Percentiles rank a stretch among this genome's conserved stretches.
Evolutionary conservation across 2,797 vertebrate species (phyloP).

Genomic region (Pangasius krempfi): DNA sequence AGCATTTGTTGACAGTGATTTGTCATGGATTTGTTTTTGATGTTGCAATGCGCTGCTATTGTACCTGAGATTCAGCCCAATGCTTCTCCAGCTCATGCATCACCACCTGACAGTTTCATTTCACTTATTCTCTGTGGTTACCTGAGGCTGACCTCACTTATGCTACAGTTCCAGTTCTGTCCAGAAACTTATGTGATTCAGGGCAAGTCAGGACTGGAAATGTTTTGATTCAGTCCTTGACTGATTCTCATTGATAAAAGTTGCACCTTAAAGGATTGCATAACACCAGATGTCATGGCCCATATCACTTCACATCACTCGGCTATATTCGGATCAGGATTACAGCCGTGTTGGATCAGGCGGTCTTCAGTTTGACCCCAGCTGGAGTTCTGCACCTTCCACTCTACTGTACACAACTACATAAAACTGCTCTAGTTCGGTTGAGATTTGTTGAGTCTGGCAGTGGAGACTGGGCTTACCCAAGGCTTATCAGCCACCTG

Average conservation of each 20-base stretch:
- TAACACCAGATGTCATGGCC: not conserved
- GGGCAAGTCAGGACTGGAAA: conserved; percentile 30
- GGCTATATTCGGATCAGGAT: conserved; percentile 19
- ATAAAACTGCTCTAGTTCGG: conserved; percentile 14
- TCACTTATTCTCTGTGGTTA: conserved; percentile 14
- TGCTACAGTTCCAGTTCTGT: not conserved
- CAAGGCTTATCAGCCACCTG: conserved; percentile 44
- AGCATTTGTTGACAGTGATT: not conserved
- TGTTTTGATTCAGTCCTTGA: not conserved
- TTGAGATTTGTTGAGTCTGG: conserved; percentile 16
- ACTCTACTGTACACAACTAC: conserved; percentile 20
- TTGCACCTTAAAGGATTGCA: not conserved
- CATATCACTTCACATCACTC: not conserved
- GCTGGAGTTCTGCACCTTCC: conserved; percentile 11
- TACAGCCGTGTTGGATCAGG: not conserved
- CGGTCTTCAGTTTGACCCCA: conserved; percentile 9
- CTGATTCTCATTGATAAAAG: not conserved
- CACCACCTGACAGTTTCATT: conserved; percentile 40
- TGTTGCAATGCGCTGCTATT: not conserved
- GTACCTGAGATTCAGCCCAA: conserved; percentile 27
- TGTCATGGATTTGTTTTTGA: not conserved
- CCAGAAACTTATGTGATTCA: not conserved
- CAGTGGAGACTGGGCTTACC: conserved; percentile 17
- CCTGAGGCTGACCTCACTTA: not conserved
- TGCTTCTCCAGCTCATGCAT: conserved; percentile 19